Evolutionary conservation across 1,140 invertebrate species (phyloP).

Genomic region (Scaptomyza pallida): DNA sequence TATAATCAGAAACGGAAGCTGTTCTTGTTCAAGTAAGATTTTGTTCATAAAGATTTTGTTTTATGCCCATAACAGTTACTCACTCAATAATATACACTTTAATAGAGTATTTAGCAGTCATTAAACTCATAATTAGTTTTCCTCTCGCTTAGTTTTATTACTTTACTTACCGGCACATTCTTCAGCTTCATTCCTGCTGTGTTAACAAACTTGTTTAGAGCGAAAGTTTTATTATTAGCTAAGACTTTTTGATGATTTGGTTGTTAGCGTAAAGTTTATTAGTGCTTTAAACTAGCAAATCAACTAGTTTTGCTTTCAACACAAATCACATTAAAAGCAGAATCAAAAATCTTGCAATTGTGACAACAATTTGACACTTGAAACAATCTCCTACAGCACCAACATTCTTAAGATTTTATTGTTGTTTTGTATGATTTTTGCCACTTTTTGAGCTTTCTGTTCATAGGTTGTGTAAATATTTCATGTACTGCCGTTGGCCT

Average conservation of each 20-base stretch:
- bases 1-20: no score
- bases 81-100: neutral
- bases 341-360: no score
- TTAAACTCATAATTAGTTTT: neutral
- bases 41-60: no score
- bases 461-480: constrained; percentile 57
- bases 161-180: constrained; percentile 26
- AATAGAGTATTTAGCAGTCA: neutral
- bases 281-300: neutral
- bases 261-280: constrained; percentile 3
- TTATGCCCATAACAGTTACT: neutral
- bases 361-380: constrained; percentile 53
- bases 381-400: neutral
- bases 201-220: neutral
- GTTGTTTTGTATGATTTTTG: constrained; percentile 7
- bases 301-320: neutral
- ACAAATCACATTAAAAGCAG: neutral
- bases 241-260: no score
- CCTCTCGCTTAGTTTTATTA: constrained; percentile 1
- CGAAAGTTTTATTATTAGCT: constrained; percentile 9
- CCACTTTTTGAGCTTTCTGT: constrained; percentile 25
- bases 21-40: no score
- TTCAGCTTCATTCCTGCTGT: constrained; percentile 11
- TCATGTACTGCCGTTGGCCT: constrained; percentile 15
- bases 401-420: constrained; percentile 16